Evolutionary conservation across 2,797 vertebrate genomes (phyloP), one percentile per base, ranked within the genome.

Genomic region (Danio jaintianensis): DNA sequence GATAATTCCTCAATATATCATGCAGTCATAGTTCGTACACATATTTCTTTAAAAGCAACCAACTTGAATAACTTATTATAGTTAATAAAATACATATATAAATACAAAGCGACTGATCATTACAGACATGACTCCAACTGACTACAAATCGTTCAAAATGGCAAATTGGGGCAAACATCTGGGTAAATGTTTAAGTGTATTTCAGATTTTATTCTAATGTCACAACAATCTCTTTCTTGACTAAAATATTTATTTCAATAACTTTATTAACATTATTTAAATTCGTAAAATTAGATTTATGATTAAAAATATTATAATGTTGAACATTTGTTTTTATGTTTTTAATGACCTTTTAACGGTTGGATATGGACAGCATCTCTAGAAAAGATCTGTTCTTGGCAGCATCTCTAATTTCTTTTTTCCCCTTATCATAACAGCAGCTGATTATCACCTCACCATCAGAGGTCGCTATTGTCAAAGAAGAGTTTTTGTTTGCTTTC

Each of bases 401-500:
- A 36, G 18, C 4, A 2, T 11, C 4, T 50, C 5, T 6, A 11
- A 29, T 18, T 10, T 69, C 22, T 18, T 69, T n/a, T n/a, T n/a
- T n/a, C n/a, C 40, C 22, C 67, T 22, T 13, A 10, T 18, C 10
- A 53, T 40, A 20, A 53, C 11, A 69, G 10, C 10, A 53, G 29
- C 53, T n/a, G 16, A 53, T 10, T 2, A 0, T 16, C 36, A 53
- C 6, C 48, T 69, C 67, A 52, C 67, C 48, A 53, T 53, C 29
- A 70, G 67, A 53, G 36, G 48, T 40, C 50, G 40, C 50, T 53
- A 70, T 70, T 70, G 16, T 9, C 10, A 12, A 53, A 13, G 22
- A 38, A 13, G 22, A 70, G 45, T 70, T 38, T 40, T 69, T 52
- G 9, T 69, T 69, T 69, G 29, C 4, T 8, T 38, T 50, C 66